Conservation (phyloP, 2,888 invertebrate species). For the Hypercompe scribonia region DNA sequence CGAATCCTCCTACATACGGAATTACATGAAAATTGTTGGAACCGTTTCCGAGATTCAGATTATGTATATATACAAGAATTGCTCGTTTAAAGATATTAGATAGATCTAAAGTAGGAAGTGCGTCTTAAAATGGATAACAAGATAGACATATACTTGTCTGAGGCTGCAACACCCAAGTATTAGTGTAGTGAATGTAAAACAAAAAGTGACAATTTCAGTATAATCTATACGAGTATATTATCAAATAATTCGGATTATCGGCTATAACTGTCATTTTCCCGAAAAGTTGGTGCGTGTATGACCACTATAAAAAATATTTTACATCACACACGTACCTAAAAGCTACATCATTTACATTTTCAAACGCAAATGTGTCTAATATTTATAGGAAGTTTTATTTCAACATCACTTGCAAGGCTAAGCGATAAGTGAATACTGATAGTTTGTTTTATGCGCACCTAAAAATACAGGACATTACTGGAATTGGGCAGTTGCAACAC, state of each 20-base stretch:
- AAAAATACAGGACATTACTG: neutral
- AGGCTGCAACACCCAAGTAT: neutral
- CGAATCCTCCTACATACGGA: too few species aligned
- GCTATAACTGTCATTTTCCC: neutral
- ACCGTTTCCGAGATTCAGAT: too few species aligned
- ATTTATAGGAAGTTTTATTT: slow-evolving; percentile 26
- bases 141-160: neutral
- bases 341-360: neutral
- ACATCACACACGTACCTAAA: neutral
- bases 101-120: neutral
- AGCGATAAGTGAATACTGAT: slow-evolving; percentile 25
- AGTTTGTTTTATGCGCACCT: slow-evolving; percentile 21
- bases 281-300: neutral
- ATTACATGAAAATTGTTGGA: too few species aligned
- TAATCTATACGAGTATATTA: neutral
- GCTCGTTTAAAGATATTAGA: too few species aligned
- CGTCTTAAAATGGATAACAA: neutral
- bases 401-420: slow-evolving; percentile 29
- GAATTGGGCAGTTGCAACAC: neutral
- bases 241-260: neutral
- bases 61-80: too few species aligned
- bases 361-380: slow-evolving; percentile 4
- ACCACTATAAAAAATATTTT: neutral
- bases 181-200: neutral
- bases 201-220: neutral